Evolutionary conservation across 1,140 invertebrate genomes (phyloP), one percentile per base, ranked within the genome.

Genomic region (Pseudomyrmex sp.): DNA sequence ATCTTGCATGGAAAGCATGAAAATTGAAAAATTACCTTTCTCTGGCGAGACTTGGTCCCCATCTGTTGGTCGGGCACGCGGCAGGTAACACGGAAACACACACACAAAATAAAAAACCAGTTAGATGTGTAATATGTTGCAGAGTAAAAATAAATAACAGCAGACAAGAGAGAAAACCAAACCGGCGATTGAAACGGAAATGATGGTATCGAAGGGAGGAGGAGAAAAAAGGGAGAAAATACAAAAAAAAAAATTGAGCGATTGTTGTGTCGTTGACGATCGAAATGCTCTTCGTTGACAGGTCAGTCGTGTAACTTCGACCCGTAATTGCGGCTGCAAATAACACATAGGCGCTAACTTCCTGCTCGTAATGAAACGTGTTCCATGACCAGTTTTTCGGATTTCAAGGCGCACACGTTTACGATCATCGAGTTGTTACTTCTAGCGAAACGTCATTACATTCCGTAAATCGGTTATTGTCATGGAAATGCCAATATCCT

Each of bases 31-130:
- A 91, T 95, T 94, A 95, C 95, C 95, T 95, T 95, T 93, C 94
- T 94, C 91, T 95, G 94, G 87, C 95, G 94, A 87, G 94, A 94
- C 93, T 95, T 95, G 82, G 94, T 94, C 91, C 95, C 94, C 95
- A 95, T 95, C 95, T 95, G 92, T 88, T 86, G 82, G 91, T 4
- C 69, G 86, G 86, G 44, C 48, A 54, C 23, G 56, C 75, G 83
- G 79, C 87, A 50, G 86, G 79, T 88, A 72, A 90, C 73, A 86
- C 87, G 87, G 88, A 85, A 92, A 91, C 90, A 92, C 83, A 91
- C 82, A 90, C 89, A 90, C 85, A 91, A 92, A 83, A 85, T 84
- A 87, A 90, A 91, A 35, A 89, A 89, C 74, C 82, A 87, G 86
- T 91, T 91, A 92, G 88, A 91, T 73, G 70, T 77, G 83, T 79